Base-by-base conservation (phyloP, 2,113 vertebrate species). In the Opisthocomus hoazin region DNA sequence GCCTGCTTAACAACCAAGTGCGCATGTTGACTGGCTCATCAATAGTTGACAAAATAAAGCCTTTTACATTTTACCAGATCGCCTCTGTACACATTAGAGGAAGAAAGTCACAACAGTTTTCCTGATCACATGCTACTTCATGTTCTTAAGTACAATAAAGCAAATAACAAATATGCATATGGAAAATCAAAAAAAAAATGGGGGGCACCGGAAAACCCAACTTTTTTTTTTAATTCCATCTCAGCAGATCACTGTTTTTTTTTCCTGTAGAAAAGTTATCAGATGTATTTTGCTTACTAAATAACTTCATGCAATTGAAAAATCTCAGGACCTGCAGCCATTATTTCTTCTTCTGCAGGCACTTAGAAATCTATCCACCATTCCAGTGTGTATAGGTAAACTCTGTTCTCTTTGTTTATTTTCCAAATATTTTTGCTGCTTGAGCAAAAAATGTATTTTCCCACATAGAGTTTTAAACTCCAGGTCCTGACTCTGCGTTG, bases 1-100 rank as follows among this genome's bases (percentile, higher is more conserved):
- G 43, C 37, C 27, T 22, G 0, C 24, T 41, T 21, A 34, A 9
- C 27, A 54, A 30, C 29, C 32, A 63, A 61, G 51, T 17, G 12
- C 9, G 18, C 15, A 4, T 1, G 0, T 36, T 54, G 68, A 43
- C 30, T 21, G 45, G 19, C 5, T 37, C 3, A 53, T 39, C 30
- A 41, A 45, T 27, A 57, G n/a, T 10, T 85, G 57, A 60, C 53
- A 83, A 85, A 92, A 63, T 24, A 80, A 79, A 94, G 20, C 79
- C 27, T 84, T 58, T 46, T 32, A 19, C 2, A 5, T 82, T 75
- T 51, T 56, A 36, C 7, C 6, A 18, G 4, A 50, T 86, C 36
- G 53, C 3, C 3, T 51, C 7, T 32, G 11, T 26, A 19, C 60
- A 15, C 1, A 5, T 11, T 46, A 56, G 12, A 63, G 48, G 66